A percentile compares a stretch with the other conserved stretches of the same genome.
These are phyloP conservation scores for Xiphorhynchus elegans DNA, from an alignment of 2,113 vertebrate genomes.

Conservation along the genomic window DNA sequence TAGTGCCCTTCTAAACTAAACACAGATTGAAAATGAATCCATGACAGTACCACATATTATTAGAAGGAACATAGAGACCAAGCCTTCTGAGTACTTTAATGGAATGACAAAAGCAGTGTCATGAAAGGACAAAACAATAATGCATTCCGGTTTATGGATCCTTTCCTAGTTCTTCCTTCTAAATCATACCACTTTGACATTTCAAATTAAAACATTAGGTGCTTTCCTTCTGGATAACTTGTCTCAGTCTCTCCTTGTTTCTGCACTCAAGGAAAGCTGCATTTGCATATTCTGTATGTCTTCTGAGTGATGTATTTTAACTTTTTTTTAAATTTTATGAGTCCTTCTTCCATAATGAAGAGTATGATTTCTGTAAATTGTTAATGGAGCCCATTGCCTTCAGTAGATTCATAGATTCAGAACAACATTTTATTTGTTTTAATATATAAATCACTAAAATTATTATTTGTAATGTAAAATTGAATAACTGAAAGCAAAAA, in stretches of 20 bases:
- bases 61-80: background rate
- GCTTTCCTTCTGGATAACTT: background rate
- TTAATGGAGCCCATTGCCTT: background rate
- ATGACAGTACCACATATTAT: background rate
- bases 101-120: background rate
- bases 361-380: background rate
- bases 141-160: background rate
- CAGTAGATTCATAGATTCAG: background rate
- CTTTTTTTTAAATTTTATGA: background rate
- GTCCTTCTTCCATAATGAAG: background rate
- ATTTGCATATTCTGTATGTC: background rate
- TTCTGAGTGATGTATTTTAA: background rate
- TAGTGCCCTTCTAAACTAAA: background rate
- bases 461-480: background rate
- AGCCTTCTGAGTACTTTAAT: background rate
- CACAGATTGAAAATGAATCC: background rate
- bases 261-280: background rate
- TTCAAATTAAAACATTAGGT: conserved; percentile 5
- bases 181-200: background rate
- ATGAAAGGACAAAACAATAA: conserved; percentile 26
- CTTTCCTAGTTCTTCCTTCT: background rate
- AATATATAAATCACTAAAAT: background rate
- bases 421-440: background rate
- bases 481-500: background rate
- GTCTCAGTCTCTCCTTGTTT: background rate